These are phyloP conservation scores for Balaeniceps rex DNA, from an alignment of 2,113 vertebrate species.

Conservation along the genomic window DNA sequence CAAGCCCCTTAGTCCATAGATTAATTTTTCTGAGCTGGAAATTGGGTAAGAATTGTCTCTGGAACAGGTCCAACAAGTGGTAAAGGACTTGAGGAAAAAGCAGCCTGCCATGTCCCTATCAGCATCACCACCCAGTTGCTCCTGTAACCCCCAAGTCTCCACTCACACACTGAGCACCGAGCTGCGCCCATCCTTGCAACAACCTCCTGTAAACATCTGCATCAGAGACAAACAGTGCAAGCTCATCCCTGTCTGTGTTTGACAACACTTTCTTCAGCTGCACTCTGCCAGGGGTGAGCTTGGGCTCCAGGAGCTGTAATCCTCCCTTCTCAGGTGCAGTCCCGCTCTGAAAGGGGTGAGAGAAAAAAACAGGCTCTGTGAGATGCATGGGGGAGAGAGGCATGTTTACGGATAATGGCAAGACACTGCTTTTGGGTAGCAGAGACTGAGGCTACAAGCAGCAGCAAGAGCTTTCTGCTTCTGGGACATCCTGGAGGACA, in stretches of 20 bases:
- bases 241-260: background rate
- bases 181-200: background rate
- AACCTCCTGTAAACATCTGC: background rate
- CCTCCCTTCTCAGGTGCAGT: background rate
- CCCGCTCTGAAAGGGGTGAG: background rate
- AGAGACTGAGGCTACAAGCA: background rate
- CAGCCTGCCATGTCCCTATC: background rate
- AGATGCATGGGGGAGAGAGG: background rate
- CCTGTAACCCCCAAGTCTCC: rapidly evolving
- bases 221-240: background rate
- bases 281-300: background rate
- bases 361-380: background rate
- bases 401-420: background rate
- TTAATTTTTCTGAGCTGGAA: background rate
- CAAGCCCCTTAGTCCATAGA: background rate
- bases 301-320: background rate
- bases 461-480: background rate
- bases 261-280: background rate
- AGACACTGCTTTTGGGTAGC: background rate
- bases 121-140: background rate
- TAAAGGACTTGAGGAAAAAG: background rate
- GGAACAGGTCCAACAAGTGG: background rate
- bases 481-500: background rate
- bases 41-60: background rate
- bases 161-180: rapidly evolving